Conservation (phyloP, 2,113 vertebrate species). For the Motacilla alba region DNA sequence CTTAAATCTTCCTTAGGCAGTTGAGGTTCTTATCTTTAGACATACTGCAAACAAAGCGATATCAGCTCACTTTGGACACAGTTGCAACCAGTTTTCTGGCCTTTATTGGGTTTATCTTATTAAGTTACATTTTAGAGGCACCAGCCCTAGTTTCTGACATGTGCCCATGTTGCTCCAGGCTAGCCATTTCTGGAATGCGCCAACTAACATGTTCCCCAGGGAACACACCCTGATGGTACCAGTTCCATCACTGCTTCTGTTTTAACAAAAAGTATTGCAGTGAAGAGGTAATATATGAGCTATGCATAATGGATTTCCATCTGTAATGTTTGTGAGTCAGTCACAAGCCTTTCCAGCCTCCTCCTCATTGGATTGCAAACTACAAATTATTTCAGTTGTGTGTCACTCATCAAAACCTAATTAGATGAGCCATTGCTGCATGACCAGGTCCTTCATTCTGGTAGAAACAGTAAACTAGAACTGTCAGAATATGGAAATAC, state of each 20-base stretch:
- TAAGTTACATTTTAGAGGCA: not conserved
- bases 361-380: accelerated
- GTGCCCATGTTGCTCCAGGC: not conserved
- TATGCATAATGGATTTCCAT: not conserved
- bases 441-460: not conserved
- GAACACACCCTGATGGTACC: not conserved
- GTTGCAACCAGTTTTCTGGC: not conserved
- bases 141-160: not conserved
- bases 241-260: not conserved
- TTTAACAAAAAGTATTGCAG: not conserved
- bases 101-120: not conserved
- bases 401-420: not conserved
- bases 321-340: not conserved
- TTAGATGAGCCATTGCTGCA: not conserved
- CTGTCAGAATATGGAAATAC: not conserved
- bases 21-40: not conserved
- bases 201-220: accelerated
- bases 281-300: not conserved
- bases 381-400: not conserved
- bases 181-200: not conserved
- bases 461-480: not conserved
- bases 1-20: not conserved
- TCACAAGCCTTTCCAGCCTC: not conserved
- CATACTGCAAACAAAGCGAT: not conserved
- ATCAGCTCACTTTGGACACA: not conserved